Evolutionary conservation across 2,113 vertebrate species (phyloP).

Genomic region (Leucosticte australis): DNA sequence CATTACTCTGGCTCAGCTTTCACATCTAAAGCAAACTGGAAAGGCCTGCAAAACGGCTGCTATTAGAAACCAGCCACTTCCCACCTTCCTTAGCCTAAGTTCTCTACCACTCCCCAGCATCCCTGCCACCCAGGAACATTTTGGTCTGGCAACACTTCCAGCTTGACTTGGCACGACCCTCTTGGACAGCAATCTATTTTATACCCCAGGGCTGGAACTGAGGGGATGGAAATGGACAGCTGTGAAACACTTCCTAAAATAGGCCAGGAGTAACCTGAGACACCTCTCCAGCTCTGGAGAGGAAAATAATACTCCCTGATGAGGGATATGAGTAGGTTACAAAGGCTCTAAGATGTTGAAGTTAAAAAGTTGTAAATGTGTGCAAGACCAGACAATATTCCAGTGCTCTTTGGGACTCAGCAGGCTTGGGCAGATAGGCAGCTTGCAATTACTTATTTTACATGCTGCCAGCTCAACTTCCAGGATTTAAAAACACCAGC

Average conservation of each 20-base stretch:
- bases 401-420: not conserved
- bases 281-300: not conserved
- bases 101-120: not conserved
- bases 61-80: not conserved
- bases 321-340: not conserved
- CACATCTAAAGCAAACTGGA: not conserved
- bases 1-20: not conserved
- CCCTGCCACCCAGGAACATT: not conserved
- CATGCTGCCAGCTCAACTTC: not conserved
- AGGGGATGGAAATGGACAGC: not conserved
- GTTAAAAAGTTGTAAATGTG: not conserved
- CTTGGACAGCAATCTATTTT: not conserved
- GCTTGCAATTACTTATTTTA: not conserved
- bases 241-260: not conserved
- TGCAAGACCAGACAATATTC: not conserved
- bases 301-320: not conserved
- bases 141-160: not conserved
- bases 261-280: constrained; percentile 5
- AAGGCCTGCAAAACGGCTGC: not conserved
- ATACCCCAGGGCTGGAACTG: not conserved
- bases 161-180: not conserved
- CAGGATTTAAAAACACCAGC: not conserved
- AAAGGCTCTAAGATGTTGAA: not conserved
- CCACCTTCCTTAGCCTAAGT: not conserved
- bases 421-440: not conserved